Conservation (phyloP, 1,140 invertebrate genomes). For the Sinella curviseta region DNA sequence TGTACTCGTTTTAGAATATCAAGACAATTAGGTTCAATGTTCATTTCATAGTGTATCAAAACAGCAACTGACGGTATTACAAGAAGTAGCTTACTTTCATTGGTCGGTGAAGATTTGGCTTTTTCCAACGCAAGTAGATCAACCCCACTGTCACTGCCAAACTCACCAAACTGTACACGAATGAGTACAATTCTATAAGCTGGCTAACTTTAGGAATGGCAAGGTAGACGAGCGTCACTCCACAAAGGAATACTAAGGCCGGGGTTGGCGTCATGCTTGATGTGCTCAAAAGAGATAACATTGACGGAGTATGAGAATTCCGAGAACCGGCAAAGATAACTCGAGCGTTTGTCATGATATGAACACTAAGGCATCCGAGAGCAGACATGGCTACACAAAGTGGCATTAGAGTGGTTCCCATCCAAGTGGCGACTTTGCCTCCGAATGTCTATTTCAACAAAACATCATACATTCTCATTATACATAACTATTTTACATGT, state of each 20-base stretch:
- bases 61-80: too few species aligned
- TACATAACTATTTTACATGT: neutral
- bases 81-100: constrained; percentile 63
- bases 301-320: constrained; percentile 82
- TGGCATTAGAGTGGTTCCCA: constrained; percentile 70
- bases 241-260: constrained; percentile 68
- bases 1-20: too few species aligned
- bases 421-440: constrained; percentile 71
- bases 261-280: constrained; percentile 82
- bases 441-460: constrained; percentile 69
- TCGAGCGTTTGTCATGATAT: constrained; percentile 82
- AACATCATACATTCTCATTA: constrained; percentile 13
- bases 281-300: constrained; percentile 83
- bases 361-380: constrained; percentile 83
- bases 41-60: too few species aligned
- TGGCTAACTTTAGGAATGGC: constrained; percentile 79
- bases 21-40: too few species aligned
- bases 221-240: constrained; percentile 79
- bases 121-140: constrained; percentile 78
- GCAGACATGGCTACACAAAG: constrained; percentile 84
- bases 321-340: constrained; percentile 79
- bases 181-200: constrained; percentile 89
- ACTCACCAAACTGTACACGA: constrained; percentile 88
- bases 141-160: constrained; percentile 82
- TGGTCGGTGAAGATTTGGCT: constrained; percentile 67